Conservation (phyloP, 2,888 invertebrate species). For the Sesamia inferens region DNA sequence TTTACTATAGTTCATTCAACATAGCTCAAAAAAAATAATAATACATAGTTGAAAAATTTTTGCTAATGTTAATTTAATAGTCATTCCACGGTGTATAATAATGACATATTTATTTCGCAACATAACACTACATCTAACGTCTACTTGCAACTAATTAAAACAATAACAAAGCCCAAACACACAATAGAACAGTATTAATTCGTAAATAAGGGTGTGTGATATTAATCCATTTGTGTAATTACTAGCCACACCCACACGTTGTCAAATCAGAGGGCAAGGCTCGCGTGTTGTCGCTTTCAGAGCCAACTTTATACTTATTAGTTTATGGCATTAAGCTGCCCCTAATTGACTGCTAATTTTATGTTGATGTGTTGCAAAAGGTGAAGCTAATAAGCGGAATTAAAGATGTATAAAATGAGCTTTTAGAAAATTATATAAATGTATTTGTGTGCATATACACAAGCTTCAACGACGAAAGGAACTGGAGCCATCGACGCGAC, state of each 20-base stretch:
- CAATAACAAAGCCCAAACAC: conserved; percentile 22
- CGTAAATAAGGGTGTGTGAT: conserved; percentile 66
- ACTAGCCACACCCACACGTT: conserved; percentile 62
- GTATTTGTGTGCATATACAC: background rate
- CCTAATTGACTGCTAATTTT: conserved; percentile 49
- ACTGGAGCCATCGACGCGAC: no score
- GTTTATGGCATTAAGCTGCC: conserved; percentile 45
- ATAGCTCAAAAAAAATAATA: no score
- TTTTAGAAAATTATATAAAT: background rate
- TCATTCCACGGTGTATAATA: no score
- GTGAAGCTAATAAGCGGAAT: conserved; percentile 7
- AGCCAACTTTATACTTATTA: conserved; percentile 53
- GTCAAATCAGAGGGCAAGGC: conserved; percentile 66
- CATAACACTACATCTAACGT: background rate
- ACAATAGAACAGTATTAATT: conserved; percentile 56
- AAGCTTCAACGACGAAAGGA: no score
- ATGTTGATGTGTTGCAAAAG: conserved; percentile 11
- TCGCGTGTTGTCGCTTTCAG: conserved; percentile 56
- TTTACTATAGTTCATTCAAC: no score
- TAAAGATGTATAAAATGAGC: background rate
- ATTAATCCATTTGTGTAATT: conserved; percentile 81
- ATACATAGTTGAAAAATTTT: no score
- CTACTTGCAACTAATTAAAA: conserved; percentile 21
- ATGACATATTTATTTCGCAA: background rate
- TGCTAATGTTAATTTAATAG: no score